Conservation (phyloP, 2,888 invertebrate species). For the Rugalucina vietnamica region DNA sequence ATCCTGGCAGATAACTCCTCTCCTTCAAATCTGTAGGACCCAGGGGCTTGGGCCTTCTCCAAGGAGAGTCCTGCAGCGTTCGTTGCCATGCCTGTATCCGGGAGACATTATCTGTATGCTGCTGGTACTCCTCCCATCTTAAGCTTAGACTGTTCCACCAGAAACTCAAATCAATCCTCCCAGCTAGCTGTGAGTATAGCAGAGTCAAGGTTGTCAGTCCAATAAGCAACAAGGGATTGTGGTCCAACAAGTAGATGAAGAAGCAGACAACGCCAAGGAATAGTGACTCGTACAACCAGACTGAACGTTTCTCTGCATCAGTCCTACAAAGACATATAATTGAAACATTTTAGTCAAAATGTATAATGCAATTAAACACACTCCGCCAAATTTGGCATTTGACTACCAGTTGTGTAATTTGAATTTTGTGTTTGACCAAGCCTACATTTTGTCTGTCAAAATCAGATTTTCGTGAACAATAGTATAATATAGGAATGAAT, state of each 20-base stretch:
- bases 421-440: no score
- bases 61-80: background rate
- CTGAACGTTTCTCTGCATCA: conserved; percentile 74
- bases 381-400: no score
- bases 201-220: conserved; percentile 73
- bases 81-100: background rate
- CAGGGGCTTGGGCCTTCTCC: background rate
- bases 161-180: conserved; percentile 69
- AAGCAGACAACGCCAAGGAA: conserved; percentile 66
- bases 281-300: conserved; percentile 79
- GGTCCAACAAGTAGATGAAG: conserved; percentile 75
- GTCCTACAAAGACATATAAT: conserved; percentile 68
- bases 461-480: no score
- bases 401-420: no score
- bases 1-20: background rate
- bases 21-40: background rate
- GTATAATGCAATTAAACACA: no score
- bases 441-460: no score
- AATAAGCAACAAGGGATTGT: conserved; percentile 75
- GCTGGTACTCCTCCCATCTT: conserved; percentile 81
- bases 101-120: conserved; percentile 78
- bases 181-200: conserved; percentile 75
- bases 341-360: no score
- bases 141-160: conserved; percentile 69
- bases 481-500: no score